These are phyloP conservation scores for Scortum barcoo DNA, from an alignment of 2,113 vertebrate genomes.

Conservation along the genomic window DNA sequence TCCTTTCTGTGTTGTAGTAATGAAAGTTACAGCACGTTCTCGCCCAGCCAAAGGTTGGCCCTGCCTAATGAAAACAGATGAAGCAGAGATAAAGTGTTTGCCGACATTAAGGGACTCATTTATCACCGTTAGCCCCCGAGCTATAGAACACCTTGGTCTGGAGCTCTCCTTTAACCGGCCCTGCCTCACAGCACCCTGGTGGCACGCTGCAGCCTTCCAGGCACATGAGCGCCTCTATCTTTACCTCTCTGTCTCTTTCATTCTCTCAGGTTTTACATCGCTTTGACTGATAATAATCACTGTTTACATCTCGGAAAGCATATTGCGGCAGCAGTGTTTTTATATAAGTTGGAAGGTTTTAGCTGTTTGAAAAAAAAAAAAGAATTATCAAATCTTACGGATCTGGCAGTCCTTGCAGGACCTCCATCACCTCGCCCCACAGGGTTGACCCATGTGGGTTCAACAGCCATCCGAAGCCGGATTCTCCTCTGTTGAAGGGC, in stretches of 20 bases:
- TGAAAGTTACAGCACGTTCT: conserved; percentile 83
- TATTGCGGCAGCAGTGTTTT: neutral
- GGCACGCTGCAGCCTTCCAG: conserved; percentile 68
- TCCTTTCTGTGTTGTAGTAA: conserved; percentile 75
- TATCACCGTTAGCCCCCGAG: conserved; percentile 86
- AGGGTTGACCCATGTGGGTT: conserved; percentile 56
- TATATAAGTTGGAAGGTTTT: neutral
- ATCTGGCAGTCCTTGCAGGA: conserved; percentile 58
- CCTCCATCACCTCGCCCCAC: conserved; percentile 39
- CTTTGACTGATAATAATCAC: neutral
- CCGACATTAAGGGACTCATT: conserved; percentile 88
- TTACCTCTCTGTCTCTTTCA: conserved; percentile 32
- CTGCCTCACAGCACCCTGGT: conserved; percentile 74
- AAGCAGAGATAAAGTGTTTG: conserved; percentile 90
- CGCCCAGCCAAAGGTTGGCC: conserved; percentile 84
- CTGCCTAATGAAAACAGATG: conserved; percentile 90
- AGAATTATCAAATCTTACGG: conserved; percentile 31
- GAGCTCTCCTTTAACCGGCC: conserved; percentile 77
- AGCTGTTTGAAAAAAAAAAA: neutral
- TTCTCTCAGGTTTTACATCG: neutral
- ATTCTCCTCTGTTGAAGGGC: conserved; percentile 54
- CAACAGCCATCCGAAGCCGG: conserved; percentile 51
- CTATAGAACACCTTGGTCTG: conserved; percentile 84
- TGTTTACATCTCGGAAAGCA: conserved; percentile 6
- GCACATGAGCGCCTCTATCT: conserved; percentile 55